These are phyloP conservation scores for Microctenopoma stevenorrisi DNA, from an alignment of 2,797 vertebrate genomes.

Conservation along the genomic window DNA sequence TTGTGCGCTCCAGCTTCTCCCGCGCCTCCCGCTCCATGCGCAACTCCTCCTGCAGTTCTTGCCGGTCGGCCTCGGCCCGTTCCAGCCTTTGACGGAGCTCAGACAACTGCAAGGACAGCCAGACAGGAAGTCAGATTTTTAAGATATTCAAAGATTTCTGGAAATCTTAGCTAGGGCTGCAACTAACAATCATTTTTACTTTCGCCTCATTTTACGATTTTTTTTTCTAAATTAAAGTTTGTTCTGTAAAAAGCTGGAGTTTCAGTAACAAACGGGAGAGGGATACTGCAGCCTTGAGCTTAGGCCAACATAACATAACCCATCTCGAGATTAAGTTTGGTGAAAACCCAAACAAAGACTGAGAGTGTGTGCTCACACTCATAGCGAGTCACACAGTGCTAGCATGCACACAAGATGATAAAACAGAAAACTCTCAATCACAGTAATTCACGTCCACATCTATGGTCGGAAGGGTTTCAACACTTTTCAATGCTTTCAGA, in stretches of 20 bases:
- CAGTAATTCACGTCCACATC: constrained; percentile 6
- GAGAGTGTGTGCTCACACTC: constrained; percentile 4
- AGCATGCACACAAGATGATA: not conserved
- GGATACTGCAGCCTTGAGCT: constrained; percentile 39
- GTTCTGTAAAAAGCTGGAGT: no score
- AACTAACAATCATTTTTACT: not conserved
- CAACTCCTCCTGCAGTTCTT: constrained; percentile 95
- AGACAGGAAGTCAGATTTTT: constrained; percentile 31
- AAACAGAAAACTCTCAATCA: constrained; percentile 11
- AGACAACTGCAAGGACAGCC: constrained; percentile 83
- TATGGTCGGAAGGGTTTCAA: constrained; percentile 6
- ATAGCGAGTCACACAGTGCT: constrained; percentile 8
- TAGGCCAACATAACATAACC: constrained; percentile 47
- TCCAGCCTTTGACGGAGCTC: constrained; percentile 92
- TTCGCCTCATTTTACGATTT: not conserved
- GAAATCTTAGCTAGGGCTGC: not conserved
- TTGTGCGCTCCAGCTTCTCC: constrained; percentile 92
- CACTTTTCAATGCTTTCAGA: not conserved
- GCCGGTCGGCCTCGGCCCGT: constrained; percentile 91
- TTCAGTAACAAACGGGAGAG: constrained; percentile 8
- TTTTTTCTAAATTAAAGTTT: no score
- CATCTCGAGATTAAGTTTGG: constrained; percentile 47
- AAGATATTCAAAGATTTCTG: not conserved
- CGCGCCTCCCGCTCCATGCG: constrained; percentile 92
- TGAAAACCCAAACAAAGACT: constrained; percentile 65